Percentiles rank a stretch among this genome's conserved stretches.
phyloP scores from a whole-genome alignment of 2,888 invertebrate species.

The Byasa hedistus region DNA sequence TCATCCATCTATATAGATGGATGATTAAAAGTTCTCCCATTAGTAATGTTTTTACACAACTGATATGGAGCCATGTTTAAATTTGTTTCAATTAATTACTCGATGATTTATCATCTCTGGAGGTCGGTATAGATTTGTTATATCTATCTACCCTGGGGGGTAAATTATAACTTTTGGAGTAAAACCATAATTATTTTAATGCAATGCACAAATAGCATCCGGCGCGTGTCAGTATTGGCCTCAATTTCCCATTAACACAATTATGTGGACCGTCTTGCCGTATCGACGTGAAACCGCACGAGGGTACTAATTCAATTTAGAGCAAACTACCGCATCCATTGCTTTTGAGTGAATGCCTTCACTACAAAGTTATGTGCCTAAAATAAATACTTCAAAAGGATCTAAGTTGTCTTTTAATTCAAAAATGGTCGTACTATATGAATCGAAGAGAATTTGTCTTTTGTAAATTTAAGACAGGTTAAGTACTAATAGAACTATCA shows the following conservation, averaged over 20 bases:
- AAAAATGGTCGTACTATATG: neutral
- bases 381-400: neutral
- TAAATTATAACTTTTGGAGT: too few species aligned
- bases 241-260: constrained; percentile 17
- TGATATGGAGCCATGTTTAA: too few species aligned
- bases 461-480: too few species aligned
- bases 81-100: too few species aligned
- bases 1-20: too few species aligned
- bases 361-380: neutral
- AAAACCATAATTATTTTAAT: neutral
- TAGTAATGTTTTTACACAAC: too few species aligned
- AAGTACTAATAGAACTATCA: too few species aligned
- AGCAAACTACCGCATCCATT: constrained; percentile 8
- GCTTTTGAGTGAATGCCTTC: constrained; percentile 13
- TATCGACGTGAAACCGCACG: constrained; percentile 19
- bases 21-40: too few species aligned
- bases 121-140: too few species aligned
- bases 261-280: constrained; percentile 21
- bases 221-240: constrained; percentile 4
- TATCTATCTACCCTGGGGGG: too few species aligned
- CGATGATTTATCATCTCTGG: too few species aligned
- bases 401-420: neutral
- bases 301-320: constrained; percentile 23
- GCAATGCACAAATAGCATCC: neutral
- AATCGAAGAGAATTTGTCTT: neutral